These are phyloP conservation scores for Cephalotes varians DNA, from an alignment of 2,888 invertebrate genomes.

Conservation along the genomic window DNA sequence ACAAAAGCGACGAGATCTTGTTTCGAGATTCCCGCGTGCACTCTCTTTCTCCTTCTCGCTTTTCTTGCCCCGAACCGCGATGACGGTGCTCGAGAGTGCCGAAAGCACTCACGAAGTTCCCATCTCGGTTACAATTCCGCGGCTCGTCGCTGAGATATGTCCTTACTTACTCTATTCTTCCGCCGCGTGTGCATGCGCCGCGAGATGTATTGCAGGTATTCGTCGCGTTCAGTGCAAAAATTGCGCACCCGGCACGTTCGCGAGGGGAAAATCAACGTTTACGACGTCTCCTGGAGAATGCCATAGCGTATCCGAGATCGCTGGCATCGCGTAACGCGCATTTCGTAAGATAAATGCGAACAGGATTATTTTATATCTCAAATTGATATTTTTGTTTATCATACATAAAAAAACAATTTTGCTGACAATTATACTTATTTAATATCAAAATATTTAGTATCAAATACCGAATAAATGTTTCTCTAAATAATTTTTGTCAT, in stretches of 20 bases:
- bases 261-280: conserved; percentile 42
- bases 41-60: neutral
- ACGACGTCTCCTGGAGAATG: conserved; percentile 9
- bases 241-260: neutral
- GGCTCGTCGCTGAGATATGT: conserved; percentile 36
- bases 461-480: neutral
- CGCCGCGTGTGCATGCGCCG: conserved; percentile 18
- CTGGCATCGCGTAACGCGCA: neutral
- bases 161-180: conserved; percentile 34
- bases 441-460: too few relatives aligned
- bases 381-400: neutral
- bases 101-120: conserved; percentile 30
- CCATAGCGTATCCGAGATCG: neutral
- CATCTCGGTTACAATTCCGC: conserved; percentile 15
- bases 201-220: conserved; percentile 41
- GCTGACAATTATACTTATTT: too few relatives aligned
- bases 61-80: neutral
- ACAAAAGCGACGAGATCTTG: conserved; percentile 29
- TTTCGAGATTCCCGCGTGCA: neutral
- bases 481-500: neutral
- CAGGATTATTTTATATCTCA: conserved; percentile 3
- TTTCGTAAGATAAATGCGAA: conserved; percentile 10
- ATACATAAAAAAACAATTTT: too few relatives aligned
- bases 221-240: conserved; percentile 46
- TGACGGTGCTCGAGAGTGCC: conserved; percentile 23